Percentiles rank a stretch among this genome's conserved stretches.
These are phyloP conservation scores for Xestia rhomboidea DNA, from an alignment of 2,888 invertebrate genomes.

Conservation along the genomic window DNA sequence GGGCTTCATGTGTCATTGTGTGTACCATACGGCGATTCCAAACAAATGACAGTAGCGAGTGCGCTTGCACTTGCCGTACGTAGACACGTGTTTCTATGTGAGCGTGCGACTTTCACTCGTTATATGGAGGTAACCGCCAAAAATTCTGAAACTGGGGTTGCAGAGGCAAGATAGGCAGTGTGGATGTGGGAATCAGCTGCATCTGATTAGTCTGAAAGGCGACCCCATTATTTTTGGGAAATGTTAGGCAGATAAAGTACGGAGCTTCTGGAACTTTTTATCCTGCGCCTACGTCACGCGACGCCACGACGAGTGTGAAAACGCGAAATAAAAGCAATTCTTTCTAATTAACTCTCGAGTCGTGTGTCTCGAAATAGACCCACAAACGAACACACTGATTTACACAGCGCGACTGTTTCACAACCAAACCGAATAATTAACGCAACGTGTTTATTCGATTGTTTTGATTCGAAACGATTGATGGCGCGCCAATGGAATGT, in stretches of 20 bases:
- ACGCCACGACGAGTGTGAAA: slow-evolving; percentile 84
- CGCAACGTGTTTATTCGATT: slow-evolving; percentile 87
- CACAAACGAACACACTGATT: slow-evolving; percentile 82
- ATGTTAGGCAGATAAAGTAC: not conserved
- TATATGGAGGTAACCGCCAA: not conserved
- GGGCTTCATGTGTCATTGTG: too few species aligned
- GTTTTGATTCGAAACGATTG: slow-evolving; percentile 88
- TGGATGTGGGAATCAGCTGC: not conserved
- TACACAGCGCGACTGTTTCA: slow-evolving; percentile 86
- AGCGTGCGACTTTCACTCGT: not conserved
- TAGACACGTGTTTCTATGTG: not conserved
- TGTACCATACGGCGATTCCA: not conserved
- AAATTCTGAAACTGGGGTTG: not conserved
- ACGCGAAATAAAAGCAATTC: slow-evolving; percentile 90
- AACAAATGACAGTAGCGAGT: not conserved
- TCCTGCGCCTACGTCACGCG: slow-evolving; percentile 80
- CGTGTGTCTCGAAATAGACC: slow-evolving; percentile 83
- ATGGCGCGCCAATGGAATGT: slow-evolving; percentile 73
- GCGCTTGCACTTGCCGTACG: not conserved
- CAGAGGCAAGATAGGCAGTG: not conserved
- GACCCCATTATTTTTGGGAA: not conserved
- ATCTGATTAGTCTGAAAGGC: not conserved
- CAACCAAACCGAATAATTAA: slow-evolving; percentile 87
- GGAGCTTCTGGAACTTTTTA: slow-evolving; percentile 6
- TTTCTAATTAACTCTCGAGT: slow-evolving; percentile 89